Base-by-base conservation (phyloP, 1,140 invertebrate species). In the Bombus consobrinus region DNA sequence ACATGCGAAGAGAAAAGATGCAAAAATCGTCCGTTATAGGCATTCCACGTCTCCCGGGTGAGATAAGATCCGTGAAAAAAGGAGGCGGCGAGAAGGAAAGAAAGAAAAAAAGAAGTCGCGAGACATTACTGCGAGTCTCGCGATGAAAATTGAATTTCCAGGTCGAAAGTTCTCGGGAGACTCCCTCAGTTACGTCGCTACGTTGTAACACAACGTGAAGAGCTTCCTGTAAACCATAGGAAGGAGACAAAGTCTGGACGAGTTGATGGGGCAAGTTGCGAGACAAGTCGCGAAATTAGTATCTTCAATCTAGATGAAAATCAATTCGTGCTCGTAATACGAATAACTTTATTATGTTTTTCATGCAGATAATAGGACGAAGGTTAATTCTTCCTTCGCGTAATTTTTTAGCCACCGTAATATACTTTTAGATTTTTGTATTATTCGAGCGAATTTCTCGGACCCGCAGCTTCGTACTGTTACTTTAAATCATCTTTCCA, bases 91-190 rank as follows among this genome's bases (percentile, higher is more conserved):
- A 34, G 32, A 18, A 28, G 59, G 75, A 41, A 13, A 9, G 66
- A 75, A 32, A 34, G 43, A 62, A 68, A 57, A 68, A 84, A 89
- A 87, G 66, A 89, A 77, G 64, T 91, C 71, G 78, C 81, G 68
- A 84, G 82, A 83, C 82, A 71, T 83, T 73, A 82, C 82, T 25
- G 76, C 77, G 81, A 90, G 81, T 41, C 85, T 89, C 86, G 77
- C 81, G 78, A 90, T 91, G 89, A 88, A 90, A 90, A 90, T 90
- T 90, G 89, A 90, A 90, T 90, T 90, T 88, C 73, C 86, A 90
- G 88, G 86, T 90, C 86, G 88, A 90, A 90, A 90, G 89, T 90
- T 90, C 89, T 90, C 86, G 80, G 57, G 89, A 86, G 88, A 90
- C 83, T 81, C 57, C 72, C 86, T 89, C 81, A 86, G 83, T 88